phyloP scores from a whole-genome alignment of 92 coral and sea anemone genomes.

The Epizoanthus stellaris region DNA sequence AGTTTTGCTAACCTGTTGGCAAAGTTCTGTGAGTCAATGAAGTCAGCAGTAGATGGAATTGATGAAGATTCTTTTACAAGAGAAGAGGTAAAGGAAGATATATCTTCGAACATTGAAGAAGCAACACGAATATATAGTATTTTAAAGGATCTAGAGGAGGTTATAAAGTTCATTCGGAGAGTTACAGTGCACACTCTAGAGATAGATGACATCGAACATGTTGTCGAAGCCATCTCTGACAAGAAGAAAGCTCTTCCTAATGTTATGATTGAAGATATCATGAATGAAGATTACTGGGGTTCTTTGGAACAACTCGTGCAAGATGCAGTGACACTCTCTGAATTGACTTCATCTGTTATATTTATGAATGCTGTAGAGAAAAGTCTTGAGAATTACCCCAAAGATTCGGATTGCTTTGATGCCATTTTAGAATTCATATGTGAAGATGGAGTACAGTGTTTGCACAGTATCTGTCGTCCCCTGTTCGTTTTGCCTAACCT shows the following conservation, averaged over 20 bases:
- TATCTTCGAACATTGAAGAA: slow-evolving; percentile 33
- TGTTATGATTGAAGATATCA: slow-evolving; percentile 45
- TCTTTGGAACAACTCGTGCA: slow-evolving; percentile 43
- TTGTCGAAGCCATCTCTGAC: slow-evolving; percentile 39
- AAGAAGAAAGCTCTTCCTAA: slow-evolving; percentile 20
- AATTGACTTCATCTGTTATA: slow-evolving; percentile 44
- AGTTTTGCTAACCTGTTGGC: too few relatives aligned
- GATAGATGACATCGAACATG: not conserved
- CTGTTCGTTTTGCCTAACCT: too few relatives aligned
- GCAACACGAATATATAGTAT: slow-evolving; percentile 25
- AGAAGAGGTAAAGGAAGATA: slow-evolving; percentile 20
- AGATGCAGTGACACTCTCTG: slow-evolving; percentile 37
- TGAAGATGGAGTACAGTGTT: too few relatives aligned
- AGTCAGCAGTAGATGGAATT: too few relatives aligned
- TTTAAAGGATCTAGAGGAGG: slow-evolving; percentile 29
- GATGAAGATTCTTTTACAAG: slow-evolving; percentile 23
- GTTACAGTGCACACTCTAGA: not conserved
- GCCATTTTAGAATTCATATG: not conserved
- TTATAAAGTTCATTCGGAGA: slow-evolving; percentile 42
- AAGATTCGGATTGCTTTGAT: not conserved
- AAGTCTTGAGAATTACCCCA: slow-evolving; percentile 25
- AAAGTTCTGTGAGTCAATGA: too few relatives aligned
- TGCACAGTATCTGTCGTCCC: too few relatives aligned
- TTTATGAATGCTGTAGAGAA: slow-evolving; percentile 65
- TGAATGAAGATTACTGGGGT: slow-evolving; percentile 72